Conservation (phyloP, 2,888 invertebrate genomes). For the Drosophila emarginata region DNA sequence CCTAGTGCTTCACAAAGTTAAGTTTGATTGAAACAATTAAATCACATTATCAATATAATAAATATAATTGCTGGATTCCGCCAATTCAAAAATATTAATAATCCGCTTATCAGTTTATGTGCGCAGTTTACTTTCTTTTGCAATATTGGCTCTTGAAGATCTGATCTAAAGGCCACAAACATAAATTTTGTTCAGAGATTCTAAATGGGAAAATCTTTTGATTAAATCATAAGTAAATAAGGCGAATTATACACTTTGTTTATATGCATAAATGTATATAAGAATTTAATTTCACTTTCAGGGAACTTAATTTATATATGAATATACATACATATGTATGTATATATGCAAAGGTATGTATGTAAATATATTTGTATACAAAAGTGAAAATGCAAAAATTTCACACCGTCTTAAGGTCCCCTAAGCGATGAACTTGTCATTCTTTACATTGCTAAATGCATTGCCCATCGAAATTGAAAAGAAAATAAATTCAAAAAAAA, state of each 20-base stretch:
- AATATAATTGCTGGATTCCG: too few species aligned
- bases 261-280: too few species aligned
- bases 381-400: constrained; percentile 14
- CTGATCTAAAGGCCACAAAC: background rate
- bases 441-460: constrained; percentile 31
- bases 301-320: too few species aligned
- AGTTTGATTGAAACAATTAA: too few species aligned
- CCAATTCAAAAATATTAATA: too few species aligned
- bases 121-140: too few species aligned
- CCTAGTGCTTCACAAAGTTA: too few species aligned
- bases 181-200: background rate
- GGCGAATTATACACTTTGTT: background rate
- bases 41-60: too few species aligned
- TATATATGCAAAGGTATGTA: background rate
- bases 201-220: background rate
- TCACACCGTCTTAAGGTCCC: constrained; percentile 35
- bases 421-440: constrained; percentile 49
- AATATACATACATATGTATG: too few species aligned
- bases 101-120: too few species aligned
- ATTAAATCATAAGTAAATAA: background rate
- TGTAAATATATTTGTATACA: background rate
- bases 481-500: background rate
- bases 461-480: constrained; percentile 27
- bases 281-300: too few species aligned
- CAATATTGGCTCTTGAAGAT: too few species aligned